Evolutionary conservation across 2,888 invertebrate genomes (phyloP).

Genomic region (Baronia brevicornis): DNA sequence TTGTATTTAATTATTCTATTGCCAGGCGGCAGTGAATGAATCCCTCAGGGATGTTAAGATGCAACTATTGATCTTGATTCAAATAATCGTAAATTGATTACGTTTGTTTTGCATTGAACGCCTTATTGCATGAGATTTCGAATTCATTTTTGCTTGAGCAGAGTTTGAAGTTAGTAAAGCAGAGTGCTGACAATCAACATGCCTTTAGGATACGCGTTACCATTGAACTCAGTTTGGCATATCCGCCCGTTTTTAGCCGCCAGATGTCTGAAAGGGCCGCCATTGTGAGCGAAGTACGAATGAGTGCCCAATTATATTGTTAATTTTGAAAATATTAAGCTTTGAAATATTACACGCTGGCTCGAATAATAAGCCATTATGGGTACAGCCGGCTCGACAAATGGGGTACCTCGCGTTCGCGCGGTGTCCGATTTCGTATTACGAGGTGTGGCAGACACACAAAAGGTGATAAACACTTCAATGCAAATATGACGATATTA

Average conservation of each 20-base stretch:
- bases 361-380: constrained; percentile 69
- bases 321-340: constrained; percentile 71
- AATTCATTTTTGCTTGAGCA: constrained; percentile 21
- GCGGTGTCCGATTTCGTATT: constrained; percentile 13
- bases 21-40: constrained; percentile 44
- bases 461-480: constrained; percentile 13
- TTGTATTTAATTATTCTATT: constrained; percentile 23
- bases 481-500: constrained; percentile 9
- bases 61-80: constrained; percentile 35
- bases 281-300: constrained; percentile 47
- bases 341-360: constrained; percentile 65
- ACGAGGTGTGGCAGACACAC: constrained; percentile 14
- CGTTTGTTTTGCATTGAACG: constrained; percentile 21
- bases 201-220: constrained; percentile 60
- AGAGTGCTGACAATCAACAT: constrained; percentile 20
- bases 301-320: constrained; percentile 74
- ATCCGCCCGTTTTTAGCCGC: constrained; percentile 71
- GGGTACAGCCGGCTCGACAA: constrained; percentile 21
- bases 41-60: constrained; percentile 71
- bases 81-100: constrained; percentile 26
- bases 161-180: constrained; percentile 16
- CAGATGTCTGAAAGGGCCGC: constrained; percentile 59
- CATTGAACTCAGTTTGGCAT: constrained; percentile 66
- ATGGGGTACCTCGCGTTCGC: constrained; percentile 21
- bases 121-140: constrained; percentile 16